A percentile compares a stretch with the other conserved stretches of the same genome.
phyloP scores from a whole-genome alignment of 2,888 invertebrate genomes.

The Deilephila porcellus region DNA sequence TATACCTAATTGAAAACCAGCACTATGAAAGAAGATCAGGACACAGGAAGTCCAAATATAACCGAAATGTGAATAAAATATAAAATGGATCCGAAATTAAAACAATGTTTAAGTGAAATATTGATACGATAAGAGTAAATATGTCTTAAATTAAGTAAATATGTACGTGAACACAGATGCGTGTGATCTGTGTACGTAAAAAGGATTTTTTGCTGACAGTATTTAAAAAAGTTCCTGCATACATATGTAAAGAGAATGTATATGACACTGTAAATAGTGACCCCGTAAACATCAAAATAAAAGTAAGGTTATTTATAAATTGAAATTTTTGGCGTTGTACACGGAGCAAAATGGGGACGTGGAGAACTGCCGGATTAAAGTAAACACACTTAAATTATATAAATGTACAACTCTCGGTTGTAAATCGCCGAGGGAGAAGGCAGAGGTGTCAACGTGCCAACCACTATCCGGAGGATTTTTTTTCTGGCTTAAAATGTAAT shows the following conservation, averaged over 20 bases:
- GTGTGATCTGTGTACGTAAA: neutral
- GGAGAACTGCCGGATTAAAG: slow-evolving; percentile 92
- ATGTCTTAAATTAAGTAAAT: too few species aligned
- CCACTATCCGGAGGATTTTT: too few species aligned
- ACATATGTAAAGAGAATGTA: neutral
- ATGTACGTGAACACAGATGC: neutral
- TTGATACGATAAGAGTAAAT: too few species aligned
- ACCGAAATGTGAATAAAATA: too few species aligned
- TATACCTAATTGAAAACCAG: too few species aligned
- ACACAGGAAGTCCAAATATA: too few species aligned
- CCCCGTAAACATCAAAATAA: neutral
- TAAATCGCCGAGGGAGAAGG: neutral
- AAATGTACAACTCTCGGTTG: neutral
- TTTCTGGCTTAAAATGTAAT: too few species aligned
- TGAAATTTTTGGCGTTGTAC: neutral
- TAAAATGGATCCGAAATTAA: too few species aligned
- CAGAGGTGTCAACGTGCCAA: too few species aligned
- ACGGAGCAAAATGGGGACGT: slow-evolving; percentile 86
- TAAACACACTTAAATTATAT: slow-evolving; percentile 69
- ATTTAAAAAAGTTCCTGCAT: neutral
- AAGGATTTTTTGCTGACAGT: neutral
- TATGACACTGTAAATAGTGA: neutral
- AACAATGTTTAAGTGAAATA: too few species aligned
- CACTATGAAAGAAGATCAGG: too few species aligned
- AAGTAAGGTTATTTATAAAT: neutral